Conservation (phyloP, 2,113 vertebrate species). For the Thomomys bottae region DNA sequence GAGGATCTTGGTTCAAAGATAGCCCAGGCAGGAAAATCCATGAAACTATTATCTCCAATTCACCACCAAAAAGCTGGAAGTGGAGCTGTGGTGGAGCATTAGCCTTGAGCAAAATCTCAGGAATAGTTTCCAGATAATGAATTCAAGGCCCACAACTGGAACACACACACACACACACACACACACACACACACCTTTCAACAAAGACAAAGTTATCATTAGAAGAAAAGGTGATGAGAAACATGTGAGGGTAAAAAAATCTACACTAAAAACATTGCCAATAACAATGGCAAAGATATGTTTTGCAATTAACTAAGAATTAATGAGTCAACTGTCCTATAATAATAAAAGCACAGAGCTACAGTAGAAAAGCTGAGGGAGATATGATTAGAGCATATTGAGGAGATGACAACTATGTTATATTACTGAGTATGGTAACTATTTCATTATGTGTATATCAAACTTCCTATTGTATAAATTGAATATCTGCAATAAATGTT, state of each 20-base stretch:
- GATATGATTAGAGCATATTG: not conserved
- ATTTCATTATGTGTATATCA: not conserved
- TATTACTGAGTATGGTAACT: not conserved
- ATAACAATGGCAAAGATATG: not conserved
- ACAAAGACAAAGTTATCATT: not conserved
- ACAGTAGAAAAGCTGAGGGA: not conserved
- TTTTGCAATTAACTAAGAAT: not conserved
- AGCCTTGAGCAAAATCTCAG: no score
- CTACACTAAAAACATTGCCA: not conserved
- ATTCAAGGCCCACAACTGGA: not conserved
- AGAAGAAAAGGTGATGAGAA: not conserved
- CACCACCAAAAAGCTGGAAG: no score
- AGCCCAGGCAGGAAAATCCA: no score
- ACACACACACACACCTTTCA: not conserved
- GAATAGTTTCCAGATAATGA: no score
- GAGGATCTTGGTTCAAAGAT: no score
- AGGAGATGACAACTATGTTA: not conserved
- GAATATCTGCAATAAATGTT: not conserved
- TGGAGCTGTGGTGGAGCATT: no score
- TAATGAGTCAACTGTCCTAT: not conserved
- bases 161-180: not conserved
- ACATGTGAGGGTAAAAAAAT: not conserved
- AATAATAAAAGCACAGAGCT: not conserved
- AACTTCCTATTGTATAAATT: not conserved
- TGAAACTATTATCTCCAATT: no score